Evolutionary conservation across 2,888 invertebrate species (phyloP).

Genomic region (Geotrupes spiniger): DNA sequence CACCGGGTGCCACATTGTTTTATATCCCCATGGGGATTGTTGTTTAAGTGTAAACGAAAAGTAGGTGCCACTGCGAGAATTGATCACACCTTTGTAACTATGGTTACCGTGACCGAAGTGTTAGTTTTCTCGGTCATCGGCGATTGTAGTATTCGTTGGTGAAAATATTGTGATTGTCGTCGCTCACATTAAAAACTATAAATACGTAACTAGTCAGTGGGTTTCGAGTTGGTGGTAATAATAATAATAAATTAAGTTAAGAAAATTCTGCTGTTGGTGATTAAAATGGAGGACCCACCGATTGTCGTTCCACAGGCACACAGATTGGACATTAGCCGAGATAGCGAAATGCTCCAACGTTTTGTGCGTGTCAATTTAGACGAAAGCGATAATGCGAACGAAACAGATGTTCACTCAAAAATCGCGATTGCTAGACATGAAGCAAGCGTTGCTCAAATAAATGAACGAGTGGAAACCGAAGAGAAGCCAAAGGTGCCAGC

Average conservation of each 20-base stretch:
- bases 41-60: conserved; percentile 20
- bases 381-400: conserved; percentile 49
- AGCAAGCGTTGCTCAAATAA: conserved; percentile 15
- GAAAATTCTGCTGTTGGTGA: too few relatives aligned
- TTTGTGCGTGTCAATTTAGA: conserved; percentile 70
- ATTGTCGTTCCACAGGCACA: conserved; percentile 11
- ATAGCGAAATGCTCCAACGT: conserved; percentile 75
- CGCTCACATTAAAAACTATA: neutral
- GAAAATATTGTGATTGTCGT: neutral
- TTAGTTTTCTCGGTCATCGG: conserved; percentile 19
- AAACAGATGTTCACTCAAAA: conserved; percentile 12
- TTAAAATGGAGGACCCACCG: neutral
- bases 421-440: conserved; percentile 9
- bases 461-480: conserved; percentile 47
- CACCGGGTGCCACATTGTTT: neutral
- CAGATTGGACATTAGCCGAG: conserved; percentile 56
- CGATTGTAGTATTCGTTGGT: conserved; percentile 18
- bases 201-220: too few relatives aligned
- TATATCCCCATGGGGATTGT: conserved; percentile 9
- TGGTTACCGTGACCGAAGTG: conserved; percentile 26
- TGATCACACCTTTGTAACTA: conserved; percentile 31
- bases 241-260: too few relatives aligned
- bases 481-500: conserved; percentile 36
- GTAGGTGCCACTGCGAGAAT: conserved; percentile 24
- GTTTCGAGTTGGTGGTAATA: too few relatives aligned